phyloP scores from a whole-genome alignment of 2,113 vertebrate genomes.

The Eublepharis macularius region DNA sequence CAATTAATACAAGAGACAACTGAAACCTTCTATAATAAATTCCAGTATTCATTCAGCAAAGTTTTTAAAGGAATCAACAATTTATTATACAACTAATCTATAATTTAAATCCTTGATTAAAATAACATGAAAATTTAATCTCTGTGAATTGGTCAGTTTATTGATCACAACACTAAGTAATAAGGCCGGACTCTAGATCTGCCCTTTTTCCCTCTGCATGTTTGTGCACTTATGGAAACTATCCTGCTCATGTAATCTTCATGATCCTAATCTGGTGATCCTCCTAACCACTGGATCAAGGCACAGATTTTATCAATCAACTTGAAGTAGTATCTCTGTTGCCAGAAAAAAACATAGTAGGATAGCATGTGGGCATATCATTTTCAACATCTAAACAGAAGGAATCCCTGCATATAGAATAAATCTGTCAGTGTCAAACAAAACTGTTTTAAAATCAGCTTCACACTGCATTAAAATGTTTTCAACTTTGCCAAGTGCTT shows the following conservation, averaged over 20 bases:
- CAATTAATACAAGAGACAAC: background rate
- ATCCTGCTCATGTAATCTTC: background rate
- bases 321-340: background rate
- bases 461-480: background rate
- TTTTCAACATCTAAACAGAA: background rate
- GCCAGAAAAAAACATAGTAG: background rate
- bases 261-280: no score
- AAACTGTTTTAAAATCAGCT: background rate
- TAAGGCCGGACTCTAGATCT: background rate
- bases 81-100: background rate
- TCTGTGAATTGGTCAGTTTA: background rate
- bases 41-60: background rate
- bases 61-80: background rate
- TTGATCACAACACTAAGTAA: background rate
- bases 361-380: background rate
- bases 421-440: background rate
- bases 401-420: background rate
- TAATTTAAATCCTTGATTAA: background rate
- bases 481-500: conserved; percentile 2
- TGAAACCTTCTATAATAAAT: conserved; percentile 5
- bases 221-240: background rate
- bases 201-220: background rate
- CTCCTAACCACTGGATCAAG: background rate
- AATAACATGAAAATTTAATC: background rate
- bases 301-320: background rate